Conservation (phyloP, 2,888 invertebrate genomes). For the Tethea ocularis region DNA sequence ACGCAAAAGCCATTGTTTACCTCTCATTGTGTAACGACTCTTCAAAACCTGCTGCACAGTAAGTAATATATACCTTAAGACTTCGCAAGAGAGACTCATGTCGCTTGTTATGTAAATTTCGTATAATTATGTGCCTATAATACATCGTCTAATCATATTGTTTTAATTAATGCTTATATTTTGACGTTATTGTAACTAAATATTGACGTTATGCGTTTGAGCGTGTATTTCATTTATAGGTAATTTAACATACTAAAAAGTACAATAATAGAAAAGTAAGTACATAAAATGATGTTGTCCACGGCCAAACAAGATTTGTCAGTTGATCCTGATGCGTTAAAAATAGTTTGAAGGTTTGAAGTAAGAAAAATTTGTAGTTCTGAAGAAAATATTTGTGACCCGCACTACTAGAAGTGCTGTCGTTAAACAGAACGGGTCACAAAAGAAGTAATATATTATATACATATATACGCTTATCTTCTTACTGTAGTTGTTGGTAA, state of each 20-base stretch:
- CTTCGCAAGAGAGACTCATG: neutral
- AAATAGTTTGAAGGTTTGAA: too few species aligned
- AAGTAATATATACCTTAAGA: constrained; percentile 14
- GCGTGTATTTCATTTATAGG: neutral
- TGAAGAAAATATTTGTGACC: too few species aligned
- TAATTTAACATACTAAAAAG: neutral
- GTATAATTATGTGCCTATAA: neutral
- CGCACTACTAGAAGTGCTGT: too few species aligned
- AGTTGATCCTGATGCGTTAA: too few species aligned
- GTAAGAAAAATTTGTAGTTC: too few species aligned
- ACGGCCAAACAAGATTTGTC: too few species aligned
- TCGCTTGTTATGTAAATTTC: neutral
- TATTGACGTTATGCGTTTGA: neutral
- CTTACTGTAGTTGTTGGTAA: too few species aligned
- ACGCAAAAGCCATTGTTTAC: constrained; percentile 18
- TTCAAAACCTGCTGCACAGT: constrained; percentile 21
- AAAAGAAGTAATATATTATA: too few species aligned
- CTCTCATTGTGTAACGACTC: constrained; percentile 26
- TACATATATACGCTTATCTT: too few species aligned
- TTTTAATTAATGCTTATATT: neutral
- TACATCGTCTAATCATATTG: neutral
- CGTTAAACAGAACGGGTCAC: too few species aligned
- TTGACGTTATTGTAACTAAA: neutral
- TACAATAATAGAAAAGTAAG: too few species aligned
- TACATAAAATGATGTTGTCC: too few species aligned